Evolutionary conservation across 2,797 vertebrate species (phyloP), one percentile per base, ranked within the genome.

Genomic region (Steatocranus sp.): DNA sequence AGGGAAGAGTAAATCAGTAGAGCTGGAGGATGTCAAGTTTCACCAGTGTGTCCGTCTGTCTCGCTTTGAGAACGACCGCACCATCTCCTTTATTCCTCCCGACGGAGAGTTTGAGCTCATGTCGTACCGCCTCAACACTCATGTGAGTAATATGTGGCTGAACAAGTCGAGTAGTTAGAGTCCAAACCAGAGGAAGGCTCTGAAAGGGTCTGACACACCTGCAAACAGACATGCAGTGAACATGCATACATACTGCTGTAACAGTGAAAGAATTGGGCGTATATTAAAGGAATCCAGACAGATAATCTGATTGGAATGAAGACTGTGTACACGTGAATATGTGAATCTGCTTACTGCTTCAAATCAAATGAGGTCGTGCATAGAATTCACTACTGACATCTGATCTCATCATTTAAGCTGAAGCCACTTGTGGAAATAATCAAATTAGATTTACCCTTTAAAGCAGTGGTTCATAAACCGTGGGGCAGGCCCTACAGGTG

Each of bases 71-170:
- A 99, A 98, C 0, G 98, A 99, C 91, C 95, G 98, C 89, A 99
- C 98, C 3, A 99, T 99, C 93, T 98, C 98, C 78, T 99, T 99
- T 92, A 99, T 98, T 50, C 98, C 98, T 0, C 98, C 98, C 0
- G 98, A 99, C 1, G 98, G 98, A 51, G 98, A 99, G 93, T 99
- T 98, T 85, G 98, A 99, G 84, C 97, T 99, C 88, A 98, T 98
- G 98, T 98, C 98, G 0, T 98, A 99, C 78, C 97, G 98, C 2
- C 96, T 99, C 20, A 98, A 99, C 68, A 98, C 98, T 36, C 98
- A 99, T 0, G 98, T 98, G 90, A 96, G 98, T 95, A 83, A 20
- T 38, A 11, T 27, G 27, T 48, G 68, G 43, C 34, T 11, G 32
- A 41, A 49, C 25, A 17, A 30, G 11, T 32, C 7, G 7, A n/a